Conservation (phyloP, 1,140 invertebrate species). For the Drosophila lacteicornis region DNA sequence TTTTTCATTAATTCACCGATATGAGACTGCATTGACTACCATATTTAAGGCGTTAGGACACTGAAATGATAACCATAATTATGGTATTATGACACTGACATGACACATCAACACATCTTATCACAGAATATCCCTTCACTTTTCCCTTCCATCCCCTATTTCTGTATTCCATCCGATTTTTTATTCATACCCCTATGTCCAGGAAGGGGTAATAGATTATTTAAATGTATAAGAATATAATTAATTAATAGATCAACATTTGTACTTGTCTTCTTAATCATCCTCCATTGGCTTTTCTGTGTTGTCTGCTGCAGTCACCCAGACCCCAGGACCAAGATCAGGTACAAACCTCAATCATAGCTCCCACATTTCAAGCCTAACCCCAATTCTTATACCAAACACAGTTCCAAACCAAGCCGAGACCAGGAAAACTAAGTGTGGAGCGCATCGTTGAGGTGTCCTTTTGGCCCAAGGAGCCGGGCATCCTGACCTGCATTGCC, state of each 20-base stretch:
- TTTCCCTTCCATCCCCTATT: background rate
- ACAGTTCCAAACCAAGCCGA: conserved; percentile 52
- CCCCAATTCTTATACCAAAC: background rate
- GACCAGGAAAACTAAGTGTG: conserved; percentile 46
- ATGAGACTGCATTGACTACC: background rate
- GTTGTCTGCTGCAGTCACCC: conserved; percentile 19
- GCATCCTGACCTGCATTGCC: conserved; percentile 79
- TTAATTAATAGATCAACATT: conserved; percentile 1
- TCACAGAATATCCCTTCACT: no score
- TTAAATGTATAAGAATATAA: background rate
- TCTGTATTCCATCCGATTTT: background rate
- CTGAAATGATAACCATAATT: no score
- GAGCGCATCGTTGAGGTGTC: conserved; percentile 65
- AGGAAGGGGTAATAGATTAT: background rate
- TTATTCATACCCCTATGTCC: background rate
- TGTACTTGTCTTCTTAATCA: conserved; percentile 5
- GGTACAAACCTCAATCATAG: conserved; percentile 6
- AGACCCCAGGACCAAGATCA: conserved; percentile 3
- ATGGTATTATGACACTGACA: no score
- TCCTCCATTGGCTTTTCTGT: conserved; percentile 14
- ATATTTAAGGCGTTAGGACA: background rate
- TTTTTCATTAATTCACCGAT: no score
- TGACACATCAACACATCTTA: no score
- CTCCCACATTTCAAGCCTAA: background rate
- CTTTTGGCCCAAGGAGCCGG: conserved; percentile 72